These are phyloP conservation scores for Antedon mediterranea DNA, from an alignment of 53 echinoderm and acorn worm species.

Conservation along the genomic window DNA sequence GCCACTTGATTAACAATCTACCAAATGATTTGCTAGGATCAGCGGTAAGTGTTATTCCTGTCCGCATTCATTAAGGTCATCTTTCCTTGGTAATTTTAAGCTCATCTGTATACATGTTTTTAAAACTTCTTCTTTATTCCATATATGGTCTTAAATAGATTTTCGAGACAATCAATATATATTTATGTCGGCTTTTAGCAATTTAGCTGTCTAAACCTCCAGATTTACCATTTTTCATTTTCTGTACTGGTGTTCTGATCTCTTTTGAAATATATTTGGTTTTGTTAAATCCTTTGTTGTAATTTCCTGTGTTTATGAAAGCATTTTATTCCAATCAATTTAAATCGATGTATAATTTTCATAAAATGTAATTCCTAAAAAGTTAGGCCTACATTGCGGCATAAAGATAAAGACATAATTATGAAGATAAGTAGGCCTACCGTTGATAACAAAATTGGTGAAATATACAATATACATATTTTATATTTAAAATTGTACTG, in stretches of 20 bases:
- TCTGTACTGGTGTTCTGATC: neutral
- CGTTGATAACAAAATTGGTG: no score
- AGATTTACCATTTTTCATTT: constrained; percentile 5
- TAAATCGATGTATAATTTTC: no score
- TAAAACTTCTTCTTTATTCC: constrained; percentile 3
- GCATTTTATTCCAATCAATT: no score
- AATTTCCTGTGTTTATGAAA: no score
- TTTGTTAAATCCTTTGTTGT: no score
- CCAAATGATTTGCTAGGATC: constrained; percentile 8
- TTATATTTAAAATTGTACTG: no score
- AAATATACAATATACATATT: no score
- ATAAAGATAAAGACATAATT: no score
- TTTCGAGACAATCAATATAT: neutral
- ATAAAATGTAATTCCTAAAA: no score
- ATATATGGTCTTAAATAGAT: constrained; percentile 7
- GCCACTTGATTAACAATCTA: neutral
- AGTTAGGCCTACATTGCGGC: no score
- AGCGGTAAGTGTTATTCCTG: constrained; percentile 17
- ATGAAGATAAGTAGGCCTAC: no score
- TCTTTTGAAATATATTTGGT: neutral
- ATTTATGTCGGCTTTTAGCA: constrained; percentile 3
- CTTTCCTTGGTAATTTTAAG: constrained; percentile 5
- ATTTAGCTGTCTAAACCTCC: constrained; percentile 2
- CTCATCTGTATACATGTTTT: no score
- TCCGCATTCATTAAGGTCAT: constrained; percentile 14